A percentile compares a stretch with the other conserved stretches of the same genome.
Conservation (phyloP, 2,113 vertebrate species). For the Toxostoma redivivum region DNA sequence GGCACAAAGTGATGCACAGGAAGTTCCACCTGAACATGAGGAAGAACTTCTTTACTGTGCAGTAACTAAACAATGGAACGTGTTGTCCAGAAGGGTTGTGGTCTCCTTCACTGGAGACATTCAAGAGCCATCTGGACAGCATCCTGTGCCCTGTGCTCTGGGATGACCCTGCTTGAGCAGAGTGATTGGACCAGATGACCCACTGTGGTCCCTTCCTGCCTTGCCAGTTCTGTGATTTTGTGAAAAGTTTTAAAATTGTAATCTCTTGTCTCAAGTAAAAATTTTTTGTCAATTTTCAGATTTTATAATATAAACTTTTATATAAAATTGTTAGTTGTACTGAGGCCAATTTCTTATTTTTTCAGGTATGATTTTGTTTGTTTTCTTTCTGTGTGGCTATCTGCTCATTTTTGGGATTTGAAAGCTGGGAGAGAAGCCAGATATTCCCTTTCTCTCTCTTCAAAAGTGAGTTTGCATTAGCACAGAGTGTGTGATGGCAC, state of each 20-base stretch:
- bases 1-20: neutral
- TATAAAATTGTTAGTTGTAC: neutral
- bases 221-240: neutral
- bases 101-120: neutral
- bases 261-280: neutral
- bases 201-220: neutral
- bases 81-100: rapidly evolving
- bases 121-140: rapidly evolving
- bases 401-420: neutral
- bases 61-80: rapidly evolving
- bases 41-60: neutral
- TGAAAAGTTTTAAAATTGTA: neutral
- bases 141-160: neutral
- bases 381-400: neutral
- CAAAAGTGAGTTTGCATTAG: neutral
- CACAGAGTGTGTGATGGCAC: neutral
- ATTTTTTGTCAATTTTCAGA: neutral
- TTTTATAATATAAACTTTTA: neutral
- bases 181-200: neutral
- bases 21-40: neutral
- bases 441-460: neutral
- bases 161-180: neutral
- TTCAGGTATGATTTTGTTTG: neutral
- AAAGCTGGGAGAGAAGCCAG: neutral
- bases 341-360: neutral